phyloP scores from a whole-genome alignment of 2,113 vertebrate species.

The Merops nubicus region DNA sequence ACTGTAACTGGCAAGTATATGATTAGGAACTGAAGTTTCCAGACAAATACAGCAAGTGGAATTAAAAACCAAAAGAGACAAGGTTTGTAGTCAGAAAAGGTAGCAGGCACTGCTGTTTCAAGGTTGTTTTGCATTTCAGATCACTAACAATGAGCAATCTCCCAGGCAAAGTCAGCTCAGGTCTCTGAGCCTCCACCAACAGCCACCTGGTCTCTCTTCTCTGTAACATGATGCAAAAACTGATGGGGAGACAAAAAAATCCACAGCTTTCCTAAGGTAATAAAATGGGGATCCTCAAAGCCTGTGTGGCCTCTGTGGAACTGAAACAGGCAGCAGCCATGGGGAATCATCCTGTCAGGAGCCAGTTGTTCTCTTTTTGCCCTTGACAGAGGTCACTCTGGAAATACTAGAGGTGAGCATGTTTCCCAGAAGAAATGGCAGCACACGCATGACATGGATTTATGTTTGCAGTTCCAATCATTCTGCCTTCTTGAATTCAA shows the following conservation, averaged over 20 bases:
- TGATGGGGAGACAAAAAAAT: too few species aligned
- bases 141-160: not conserved
- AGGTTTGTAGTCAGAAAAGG: not conserved
- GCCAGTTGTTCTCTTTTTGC: not conserved
- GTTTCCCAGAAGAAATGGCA: slow-evolving; percentile 24
- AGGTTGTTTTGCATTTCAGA: not conserved
- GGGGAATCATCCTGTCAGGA: not conserved
- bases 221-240: too few species aligned
- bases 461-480: slow-evolving; percentile 14
- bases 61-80: not conserved
- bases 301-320: not conserved
- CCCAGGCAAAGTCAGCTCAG: not conserved
- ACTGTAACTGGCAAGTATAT: not conserved
- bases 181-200: not conserved
- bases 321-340: not conserved
- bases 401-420: not conserved
- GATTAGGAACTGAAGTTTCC: not conserved
- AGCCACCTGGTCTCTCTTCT: not conserved
- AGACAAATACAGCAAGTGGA: not conserved
- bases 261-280: not conserved
- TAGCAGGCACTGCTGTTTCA: not conserved
- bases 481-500: slow-evolving; percentile 18
- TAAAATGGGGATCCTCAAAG: not conserved
- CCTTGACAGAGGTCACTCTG: slow-evolving; percentile 15
- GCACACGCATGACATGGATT: not conserved